Percentiles rank a stretch among this genome's conserved stretches.
phyloP scores from a whole-genome alignment of 2,113 vertebrate genomes.

The Apodemus sylvaticus region DNA sequence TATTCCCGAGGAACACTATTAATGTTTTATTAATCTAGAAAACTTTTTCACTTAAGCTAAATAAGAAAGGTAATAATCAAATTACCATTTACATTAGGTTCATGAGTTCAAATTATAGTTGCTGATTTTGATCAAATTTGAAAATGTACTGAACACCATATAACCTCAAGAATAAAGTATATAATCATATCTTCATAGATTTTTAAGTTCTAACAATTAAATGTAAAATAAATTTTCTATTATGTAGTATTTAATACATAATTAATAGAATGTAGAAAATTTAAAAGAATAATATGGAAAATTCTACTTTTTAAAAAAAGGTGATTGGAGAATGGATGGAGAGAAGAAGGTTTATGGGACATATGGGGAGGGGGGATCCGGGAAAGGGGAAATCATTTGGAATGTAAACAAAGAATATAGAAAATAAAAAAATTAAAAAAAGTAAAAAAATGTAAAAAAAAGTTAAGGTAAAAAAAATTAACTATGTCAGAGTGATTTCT shows the following conservation, averaged over 20 bases:
- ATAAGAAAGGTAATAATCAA: slow-evolving; percentile 48
- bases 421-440: too few relatives aligned
- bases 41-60: slow-evolving; percentile 44
- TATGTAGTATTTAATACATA: slow-evolving; percentile 20
- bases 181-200: neutral
- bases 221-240: neutral
- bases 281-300: neutral
- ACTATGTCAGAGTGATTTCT: neutral
- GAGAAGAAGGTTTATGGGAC: too few relatives aligned
- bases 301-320: neutral
- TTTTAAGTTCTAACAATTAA: slow-evolving; percentile 2
- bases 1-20: slow-evolving; percentile 16
- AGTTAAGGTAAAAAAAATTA: too few relatives aligned
- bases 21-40: slow-evolving; percentile 46
- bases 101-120: slow-evolving; percentile 27
- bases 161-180: slow-evolving; percentile 22
- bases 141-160: slow-evolving; percentile 31
- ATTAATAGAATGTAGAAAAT: neutral
- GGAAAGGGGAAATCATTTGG: too few relatives aligned
- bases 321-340: too few relatives aligned
- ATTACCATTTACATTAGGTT: slow-evolving; percentile 37
- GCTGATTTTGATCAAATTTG: slow-evolving; percentile 33
- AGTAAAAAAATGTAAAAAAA: too few relatives aligned
- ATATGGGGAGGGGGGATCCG: too few relatives aligned
- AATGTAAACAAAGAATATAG: too few relatives aligned